A percentile compares a stretch with the other conserved stretches of the same genome.
Conservation (phyloP, 2,113 vertebrate species). For the Dicerorhinus sumatrensis region DNA sequence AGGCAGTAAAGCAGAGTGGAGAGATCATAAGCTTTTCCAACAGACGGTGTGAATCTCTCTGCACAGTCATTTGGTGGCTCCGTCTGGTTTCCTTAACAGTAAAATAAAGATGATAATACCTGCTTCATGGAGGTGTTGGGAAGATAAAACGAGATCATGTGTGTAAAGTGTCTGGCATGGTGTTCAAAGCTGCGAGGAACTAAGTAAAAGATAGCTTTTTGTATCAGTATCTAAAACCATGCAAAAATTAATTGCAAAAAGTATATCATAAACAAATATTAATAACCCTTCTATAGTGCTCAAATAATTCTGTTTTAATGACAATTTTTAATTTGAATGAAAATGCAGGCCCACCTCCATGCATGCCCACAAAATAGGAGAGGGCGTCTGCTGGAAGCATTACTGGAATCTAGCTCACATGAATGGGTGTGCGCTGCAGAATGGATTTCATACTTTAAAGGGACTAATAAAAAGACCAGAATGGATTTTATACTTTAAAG, state of each 20-base stretch:
- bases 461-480: conserved; percentile 38
- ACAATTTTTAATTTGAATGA: neutral
- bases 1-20: neutral
- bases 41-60: neutral
- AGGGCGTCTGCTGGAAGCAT: neutral
- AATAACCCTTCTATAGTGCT: neutral
- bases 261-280: neutral
- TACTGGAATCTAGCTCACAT: neutral
- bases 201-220: neutral
- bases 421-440: neutral
- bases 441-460: neutral
- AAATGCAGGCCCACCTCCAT: neutral
- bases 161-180: neutral
- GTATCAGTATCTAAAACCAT: neutral
- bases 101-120: neutral
- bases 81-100: neutral
- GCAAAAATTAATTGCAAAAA: conserved; percentile 8
- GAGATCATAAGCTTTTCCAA: neutral
- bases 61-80: neutral
- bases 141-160: neutral
- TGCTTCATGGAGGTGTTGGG: neutral
- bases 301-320: neutral
- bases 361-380: neutral
- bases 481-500: neutral
- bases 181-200: neutral